Base-by-base conservation (phyloP, 2,797 vertebrate genomes). In the Netta rufina region DNA sequence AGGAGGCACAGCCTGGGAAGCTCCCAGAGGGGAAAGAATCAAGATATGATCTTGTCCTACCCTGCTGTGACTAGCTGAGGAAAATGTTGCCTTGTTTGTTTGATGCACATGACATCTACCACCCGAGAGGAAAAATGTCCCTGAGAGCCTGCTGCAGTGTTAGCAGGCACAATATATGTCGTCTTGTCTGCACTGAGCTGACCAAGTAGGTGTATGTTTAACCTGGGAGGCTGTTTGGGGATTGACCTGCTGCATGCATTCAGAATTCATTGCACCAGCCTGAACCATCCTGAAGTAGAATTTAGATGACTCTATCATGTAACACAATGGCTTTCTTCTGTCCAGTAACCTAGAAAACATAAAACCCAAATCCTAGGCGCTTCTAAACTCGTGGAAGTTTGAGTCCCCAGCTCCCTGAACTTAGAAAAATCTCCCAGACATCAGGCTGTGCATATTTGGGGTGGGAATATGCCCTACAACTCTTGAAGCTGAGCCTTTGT, bases 161-260 rank as follows among this genome's bases (percentile, higher is more conserved):
- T 21, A 58, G 2, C 24, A 77, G 21, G 19, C 30, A 20, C 1
- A 1, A 19, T 28, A 5, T 11, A 17, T 28, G 3, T 0, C 4
- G 4, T 13, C 53, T 21, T 41, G 64, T 33, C 54, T 78, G 30
- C 3, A 7, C 79, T 57, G 36, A 28, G 39, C 36, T 27, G 25
- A 57, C 4, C 58, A 45, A 28, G 25, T 9, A 17, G 7, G 38
- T 11, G 72, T 64, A 6, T 30, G 19, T 17, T 87, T 30, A 20
- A 33, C 70, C 67, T 77, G 13, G 71, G 74, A 69, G 36, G 66
- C 28, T 72, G 5, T 58, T 24, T 83, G 76, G 18, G 32, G 33
- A 30, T 25, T 61, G 54, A 69, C 8, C 16, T 75, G 25, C 47
- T 45, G 43, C 14, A 8, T 9, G 16, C 38, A 53, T 36, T 86